These are phyloP conservation scores for Montipora capitata DNA, from an alignment of 92 coral and sea anemone species.

Conservation along the genomic window DNA sequence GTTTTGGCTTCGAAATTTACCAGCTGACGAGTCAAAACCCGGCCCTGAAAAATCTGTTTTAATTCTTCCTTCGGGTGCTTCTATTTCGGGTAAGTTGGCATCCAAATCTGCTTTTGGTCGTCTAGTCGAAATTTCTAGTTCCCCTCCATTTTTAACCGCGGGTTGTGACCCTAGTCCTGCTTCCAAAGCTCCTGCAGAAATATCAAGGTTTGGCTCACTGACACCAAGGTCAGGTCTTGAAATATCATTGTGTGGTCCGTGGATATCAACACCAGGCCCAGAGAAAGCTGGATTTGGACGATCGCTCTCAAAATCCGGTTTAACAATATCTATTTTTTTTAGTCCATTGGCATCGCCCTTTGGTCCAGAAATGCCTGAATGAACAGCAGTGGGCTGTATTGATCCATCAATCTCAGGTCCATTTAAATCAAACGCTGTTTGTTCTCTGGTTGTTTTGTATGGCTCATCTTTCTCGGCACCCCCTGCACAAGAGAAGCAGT, in stretches of 20 bases:
- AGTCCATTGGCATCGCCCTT: constrained; percentile 4
- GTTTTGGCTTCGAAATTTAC: neutral
- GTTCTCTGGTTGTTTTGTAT: constrained; percentile 10
- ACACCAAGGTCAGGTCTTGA: neutral
- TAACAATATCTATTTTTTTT: neutral
- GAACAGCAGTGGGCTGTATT: too few species aligned
- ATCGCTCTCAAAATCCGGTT: neutral
- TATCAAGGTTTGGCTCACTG: neutral
- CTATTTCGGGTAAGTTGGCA: neutral
- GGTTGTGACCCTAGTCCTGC: neutral
- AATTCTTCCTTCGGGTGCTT: neutral
- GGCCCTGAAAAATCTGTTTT: constrained; percentile 15
- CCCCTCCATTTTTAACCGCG: neutral
- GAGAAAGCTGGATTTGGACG: neutral
- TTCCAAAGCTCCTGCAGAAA: neutral
- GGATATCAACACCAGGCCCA: neutral
- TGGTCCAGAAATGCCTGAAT: neutral
- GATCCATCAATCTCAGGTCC: neutral
- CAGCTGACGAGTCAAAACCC: constrained; percentile 10
- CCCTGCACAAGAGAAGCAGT: constrained; percentile 29
- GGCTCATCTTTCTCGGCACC: constrained; percentile 25
- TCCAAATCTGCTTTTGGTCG: neutral
- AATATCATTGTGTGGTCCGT: neutral
- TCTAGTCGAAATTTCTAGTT: neutral
- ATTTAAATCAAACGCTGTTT: neutral